Percentiles rank a stretch among this genome's conserved stretches.
Evolutionary conservation across 2,797 vertebrate genomes (phyloP).

Genomic region (Australoheros facetus): DNA sequence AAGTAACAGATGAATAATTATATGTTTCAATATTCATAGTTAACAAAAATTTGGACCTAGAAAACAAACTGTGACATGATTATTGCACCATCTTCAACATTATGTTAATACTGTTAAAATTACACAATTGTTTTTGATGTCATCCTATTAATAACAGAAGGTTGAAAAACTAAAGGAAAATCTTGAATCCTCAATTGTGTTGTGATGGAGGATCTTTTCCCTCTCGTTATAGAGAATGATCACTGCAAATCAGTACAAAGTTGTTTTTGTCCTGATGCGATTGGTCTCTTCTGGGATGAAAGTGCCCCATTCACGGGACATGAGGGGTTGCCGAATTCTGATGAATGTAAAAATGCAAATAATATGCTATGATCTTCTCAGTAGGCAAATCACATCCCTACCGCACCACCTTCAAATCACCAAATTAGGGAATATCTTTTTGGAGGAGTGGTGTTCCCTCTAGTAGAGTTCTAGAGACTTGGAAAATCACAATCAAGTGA

Average conservation of each 20-base stretch:
- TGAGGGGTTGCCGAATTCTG: neutral
- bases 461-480: neutral
- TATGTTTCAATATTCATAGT: neutral
- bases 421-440: neutral
- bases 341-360: neutral
- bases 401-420: neutral
- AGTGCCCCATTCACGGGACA: neutral
- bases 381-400: neutral
- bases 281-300: neutral
- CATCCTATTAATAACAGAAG: neutral
- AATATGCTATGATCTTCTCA: neutral
- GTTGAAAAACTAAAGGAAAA: neutral
- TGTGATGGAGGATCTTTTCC: neutral
- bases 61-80: neutral
- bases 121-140: neutral
- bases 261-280: neutral
- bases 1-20: neutral
- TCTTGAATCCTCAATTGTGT: neutral
- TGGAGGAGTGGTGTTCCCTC: neutral
- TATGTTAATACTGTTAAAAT: slow-evolving; percentile 2
- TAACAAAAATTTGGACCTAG: neutral
- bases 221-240: neutral
- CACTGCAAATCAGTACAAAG: neutral
- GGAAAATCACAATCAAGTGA: neutral
- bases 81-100: neutral